Base-by-base conservation (phyloP, 2,113 vertebrate species). In the Elgaria multicarinata region DNA sequence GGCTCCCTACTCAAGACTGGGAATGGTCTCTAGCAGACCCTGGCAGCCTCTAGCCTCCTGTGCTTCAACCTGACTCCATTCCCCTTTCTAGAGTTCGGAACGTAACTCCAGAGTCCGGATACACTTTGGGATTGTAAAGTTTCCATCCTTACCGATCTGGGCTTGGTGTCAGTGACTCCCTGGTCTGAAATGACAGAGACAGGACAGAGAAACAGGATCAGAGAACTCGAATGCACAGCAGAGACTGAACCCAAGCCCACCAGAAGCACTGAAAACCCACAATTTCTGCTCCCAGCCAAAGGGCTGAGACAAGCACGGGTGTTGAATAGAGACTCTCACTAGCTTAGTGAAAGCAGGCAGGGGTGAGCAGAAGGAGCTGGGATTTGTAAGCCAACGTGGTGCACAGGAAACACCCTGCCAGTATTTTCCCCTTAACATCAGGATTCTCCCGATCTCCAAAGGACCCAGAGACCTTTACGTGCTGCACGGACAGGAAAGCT, bases 171-270 rank as follows among this genome's bases (percentile, higher is more conserved):
- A 78, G 88, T 84, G 44, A 39, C 86, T 58, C 86, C 81, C 81
- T 89, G 88, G 88, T 84, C 88, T 89, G 88, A 84, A 89, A 89
- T 84, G 88, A 84, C 55, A 89, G 81, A 89, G 81, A 84, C 58
- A 84, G 72, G 88, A 89, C 26, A 89, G 42, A 89, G 55, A 89
- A 39, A 89, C 5, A 83, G 39, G 64, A 84, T 89, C 88, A 89
- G 71, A 81, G 74, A 77, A 89, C 31, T 36, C 44, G 87, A 31
- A 86, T 2, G 20, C 33, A 46, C 28, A 78, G 46, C 72, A 42
- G 46, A 46, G 28, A n/a, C 20, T 42, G 72, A 9, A 53, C 74
- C 72, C 88, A 67, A 67, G 81, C 72, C 81, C 62, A 1, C 36
- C 36, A 42, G 26, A 72, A n/a, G n/a, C 16, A 77, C 3, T 44